A percentile compares a stretch with the other conserved stretches of the same genome.
phyloP scores from a whole-genome alignment of 1,140 invertebrate species.

The Leptonema lineaticorne region DNA sequence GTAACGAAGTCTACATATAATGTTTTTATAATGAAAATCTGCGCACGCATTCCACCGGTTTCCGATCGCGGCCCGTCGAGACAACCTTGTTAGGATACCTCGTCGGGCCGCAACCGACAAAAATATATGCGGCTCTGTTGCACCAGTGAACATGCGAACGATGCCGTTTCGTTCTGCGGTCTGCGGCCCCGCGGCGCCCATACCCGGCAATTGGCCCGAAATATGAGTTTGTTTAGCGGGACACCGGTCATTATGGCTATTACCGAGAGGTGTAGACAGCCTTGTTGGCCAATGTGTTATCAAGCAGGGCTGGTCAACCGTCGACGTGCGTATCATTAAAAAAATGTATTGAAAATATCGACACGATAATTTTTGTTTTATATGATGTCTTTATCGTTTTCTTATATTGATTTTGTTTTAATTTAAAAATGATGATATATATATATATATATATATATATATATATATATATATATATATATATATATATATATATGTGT shows the following conservation, averaged over 20 bases:
- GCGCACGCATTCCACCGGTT: conserved; percentile 1
- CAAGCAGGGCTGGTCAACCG: not conserved
- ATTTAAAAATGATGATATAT: no score
- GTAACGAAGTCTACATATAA: no score
- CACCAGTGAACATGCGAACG: not conserved
- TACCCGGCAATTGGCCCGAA: conserved; percentile 37
- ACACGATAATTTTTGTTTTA: no score
- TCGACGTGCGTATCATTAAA: not conserved
- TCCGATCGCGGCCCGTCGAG: not conserved
- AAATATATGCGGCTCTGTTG: not conserved
- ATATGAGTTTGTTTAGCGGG: conserved; percentile 41
- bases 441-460: no score
- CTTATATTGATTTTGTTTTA: no score
- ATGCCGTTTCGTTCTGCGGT: conserved; percentile 14
- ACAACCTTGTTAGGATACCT: conserved; percentile 27
- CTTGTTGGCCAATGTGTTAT: conserved; percentile 25
- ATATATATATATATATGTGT: no score
- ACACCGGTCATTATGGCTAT: conserved; percentile 39
- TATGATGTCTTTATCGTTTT: no score
- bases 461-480: no score
- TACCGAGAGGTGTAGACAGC: conserved; percentile 38
- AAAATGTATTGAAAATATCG: no score
- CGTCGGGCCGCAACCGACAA: not conserved
- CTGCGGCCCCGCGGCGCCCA: conserved; percentile 10
- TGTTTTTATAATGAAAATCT: no score